Conservation (phyloP, 2,888 invertebrate species). For the Altica lythri region DNA sequence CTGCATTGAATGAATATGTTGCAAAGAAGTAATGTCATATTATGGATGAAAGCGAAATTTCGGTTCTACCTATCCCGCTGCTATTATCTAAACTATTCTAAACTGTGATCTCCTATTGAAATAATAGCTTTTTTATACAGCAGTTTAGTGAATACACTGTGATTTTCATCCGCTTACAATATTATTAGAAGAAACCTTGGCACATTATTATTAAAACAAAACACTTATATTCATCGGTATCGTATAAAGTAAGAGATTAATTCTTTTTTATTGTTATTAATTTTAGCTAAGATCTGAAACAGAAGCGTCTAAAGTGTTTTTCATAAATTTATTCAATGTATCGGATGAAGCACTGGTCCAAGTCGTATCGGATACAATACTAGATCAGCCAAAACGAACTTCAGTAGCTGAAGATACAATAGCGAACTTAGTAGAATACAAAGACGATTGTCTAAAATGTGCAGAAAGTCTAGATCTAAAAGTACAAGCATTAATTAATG, state of each 20-base stretch:
- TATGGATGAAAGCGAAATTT: too few species aligned
- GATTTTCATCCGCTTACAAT: too few species aligned
- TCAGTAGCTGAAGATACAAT: conserved; percentile 47
- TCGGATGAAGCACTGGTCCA: conserved; percentile 66
- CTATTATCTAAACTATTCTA: too few species aligned
- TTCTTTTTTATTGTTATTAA: not conserved
- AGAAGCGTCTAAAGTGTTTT: conserved; percentile 61
- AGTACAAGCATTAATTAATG: conserved; percentile 42
- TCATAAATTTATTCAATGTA: conserved; percentile 61
- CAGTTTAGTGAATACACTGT: too few species aligned
- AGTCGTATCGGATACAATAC: conserved; percentile 60
- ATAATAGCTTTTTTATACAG: too few species aligned
- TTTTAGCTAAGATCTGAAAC: conserved; percentile 57
- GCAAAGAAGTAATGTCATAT: too few species aligned
- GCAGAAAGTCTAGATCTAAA: conserved; percentile 43
- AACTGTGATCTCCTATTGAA: too few species aligned
- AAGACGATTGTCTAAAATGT: conserved; percentile 47
- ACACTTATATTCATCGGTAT: not conserved
- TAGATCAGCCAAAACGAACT: conserved; percentile 61
- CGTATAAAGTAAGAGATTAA: not conserved
- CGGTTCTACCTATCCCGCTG: too few species aligned
- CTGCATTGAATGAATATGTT: too few species aligned
- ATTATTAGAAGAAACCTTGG: too few species aligned
- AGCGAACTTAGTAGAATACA: conserved; percentile 54
- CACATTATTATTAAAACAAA: too few species aligned